These are phyloP conservation scores for Eretmocerus hayati DNA, from an alignment of 2,888 invertebrate species.

Conservation along the genomic window DNA sequence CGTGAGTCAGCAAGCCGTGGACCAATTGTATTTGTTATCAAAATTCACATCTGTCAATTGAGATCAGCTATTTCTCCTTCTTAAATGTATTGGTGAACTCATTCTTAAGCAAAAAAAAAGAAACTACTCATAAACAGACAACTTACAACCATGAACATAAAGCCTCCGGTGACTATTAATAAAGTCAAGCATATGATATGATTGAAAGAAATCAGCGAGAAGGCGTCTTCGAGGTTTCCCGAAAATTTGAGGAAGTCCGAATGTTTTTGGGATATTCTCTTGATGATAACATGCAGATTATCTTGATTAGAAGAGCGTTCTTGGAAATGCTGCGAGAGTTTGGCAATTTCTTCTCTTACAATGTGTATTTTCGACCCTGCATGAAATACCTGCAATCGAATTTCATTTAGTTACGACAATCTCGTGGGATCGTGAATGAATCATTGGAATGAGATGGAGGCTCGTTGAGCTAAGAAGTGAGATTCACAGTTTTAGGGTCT, in stretches of 20 bases:
- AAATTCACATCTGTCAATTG: too few species aligned
- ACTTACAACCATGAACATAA: constrained; percentile 24
- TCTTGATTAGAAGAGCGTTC: neutral
- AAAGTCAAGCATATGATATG: constrained; percentile 27
- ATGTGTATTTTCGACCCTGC: constrained; percentile 9
- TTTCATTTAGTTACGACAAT: too few species aligned
- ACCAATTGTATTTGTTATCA: too few species aligned
- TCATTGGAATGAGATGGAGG: too few species aligned
- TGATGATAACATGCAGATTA: neutral
- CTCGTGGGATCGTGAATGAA: too few species aligned
- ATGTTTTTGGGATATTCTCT: constrained; percentile 16
- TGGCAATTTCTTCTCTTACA: constrained; percentile 9
- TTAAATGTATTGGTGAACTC: too few species aligned
- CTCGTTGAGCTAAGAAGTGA: too few species aligned
- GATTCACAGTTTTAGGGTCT: too few species aligned
- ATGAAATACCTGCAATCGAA: constrained; percentile 10
- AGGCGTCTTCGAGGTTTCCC: constrained; percentile 23
- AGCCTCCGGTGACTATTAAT: constrained; percentile 26
- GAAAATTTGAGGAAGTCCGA: constrained; percentile 23
- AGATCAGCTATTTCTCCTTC: too few species aligned
- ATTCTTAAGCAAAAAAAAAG: neutral
- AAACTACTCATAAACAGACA: neutral
- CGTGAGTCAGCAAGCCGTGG: too few species aligned
- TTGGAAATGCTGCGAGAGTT: constrained; percentile 1
- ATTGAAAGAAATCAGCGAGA: constrained; percentile 24